These are phyloP conservation scores for Silvanus unidentatus DNA, from an alignment of 2,888 invertebrate genomes.

Conservation along the genomic window DNA sequence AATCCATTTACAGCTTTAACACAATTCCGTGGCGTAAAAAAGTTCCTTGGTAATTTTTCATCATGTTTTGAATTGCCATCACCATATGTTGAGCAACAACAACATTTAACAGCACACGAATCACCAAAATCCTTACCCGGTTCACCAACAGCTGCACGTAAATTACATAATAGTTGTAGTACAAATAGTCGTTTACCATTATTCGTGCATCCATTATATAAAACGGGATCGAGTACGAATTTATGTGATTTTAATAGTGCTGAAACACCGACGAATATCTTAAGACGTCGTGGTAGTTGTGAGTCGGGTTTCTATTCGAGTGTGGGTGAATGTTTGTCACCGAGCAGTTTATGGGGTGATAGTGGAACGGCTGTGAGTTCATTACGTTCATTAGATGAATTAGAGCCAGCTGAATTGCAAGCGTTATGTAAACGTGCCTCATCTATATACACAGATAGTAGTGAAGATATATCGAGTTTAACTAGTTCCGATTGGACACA, in stretches of 20 bases:
- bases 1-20: conserved; percentile 72
- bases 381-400: conserved; percentile 55
- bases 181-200: conserved; percentile 44
- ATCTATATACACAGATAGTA: conserved; percentile 81
- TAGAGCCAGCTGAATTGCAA: conserved; percentile 53
- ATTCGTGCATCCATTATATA: conserved; percentile 52
- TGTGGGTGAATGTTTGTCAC: conserved; percentile 55
- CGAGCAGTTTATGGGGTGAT: conserved; percentile 47
- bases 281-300: conserved; percentile 75
- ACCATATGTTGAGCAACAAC: conserved; percentile 49
- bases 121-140: conserved; percentile 50
- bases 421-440: conserved; percentile 63
- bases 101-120: conserved; percentile 25
- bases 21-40: conserved; percentile 74
- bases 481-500: conserved; percentile 69
- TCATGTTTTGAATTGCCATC: conserved; percentile 74
- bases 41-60: conserved; percentile 74
- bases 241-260: conserved; percentile 38
- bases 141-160: conserved; percentile 48
- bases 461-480: conserved; percentile 77
- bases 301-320: conserved; percentile 88
- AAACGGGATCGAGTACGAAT: conserved; percentile 42
- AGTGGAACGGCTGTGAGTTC: conserved; percentile 56
- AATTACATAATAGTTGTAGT: conserved; percentile 24
- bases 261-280: conserved; percentile 25